Evolutionary conservation across 2,113 vertebrate species (phyloP).

Genomic region (Indri indri): DNA sequence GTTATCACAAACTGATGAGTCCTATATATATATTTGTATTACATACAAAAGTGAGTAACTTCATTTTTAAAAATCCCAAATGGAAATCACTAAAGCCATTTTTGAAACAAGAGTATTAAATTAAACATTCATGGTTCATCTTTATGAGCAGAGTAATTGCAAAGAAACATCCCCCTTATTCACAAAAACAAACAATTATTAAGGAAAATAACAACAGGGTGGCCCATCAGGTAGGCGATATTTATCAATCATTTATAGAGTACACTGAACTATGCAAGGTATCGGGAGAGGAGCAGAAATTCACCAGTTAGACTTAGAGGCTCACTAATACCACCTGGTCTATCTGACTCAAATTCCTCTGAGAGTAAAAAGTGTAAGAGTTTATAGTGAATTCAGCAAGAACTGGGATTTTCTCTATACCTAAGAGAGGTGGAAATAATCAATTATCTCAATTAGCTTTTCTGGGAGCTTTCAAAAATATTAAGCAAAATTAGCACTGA

Average conservation of each 20-base stretch:
- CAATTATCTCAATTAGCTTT: slow-evolving; percentile 26
- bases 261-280: background rate
- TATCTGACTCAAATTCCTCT: background rate
- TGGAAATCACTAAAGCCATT: background rate
- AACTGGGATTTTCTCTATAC: background rate
- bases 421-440: background rate
- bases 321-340: background rate
- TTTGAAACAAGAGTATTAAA: background rate
- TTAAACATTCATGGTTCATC: background rate
- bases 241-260: background rate
- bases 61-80: slow-evolving; percentile 14
- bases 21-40: background rate
- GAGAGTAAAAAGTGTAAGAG: background rate
- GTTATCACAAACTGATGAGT: background rate
- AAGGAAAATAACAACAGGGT: background rate
- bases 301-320: background rate
- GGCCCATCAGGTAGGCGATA: background rate
- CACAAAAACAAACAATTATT: background rate
- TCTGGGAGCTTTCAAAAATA: background rate
- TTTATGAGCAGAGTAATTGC: background rate
- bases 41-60: background rate
- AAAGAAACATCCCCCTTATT: background rate
- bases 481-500: slow-evolving; percentile 30
- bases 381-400: background rate
- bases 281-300: background rate